A percentile compares a stretch with the other conserved stretches of the same genome.
These are phyloP conservation scores for Paradoxurus hermaphroditus DNA, from an alignment of 2,113 vertebrate species.

Conservation along the genomic window DNA sequence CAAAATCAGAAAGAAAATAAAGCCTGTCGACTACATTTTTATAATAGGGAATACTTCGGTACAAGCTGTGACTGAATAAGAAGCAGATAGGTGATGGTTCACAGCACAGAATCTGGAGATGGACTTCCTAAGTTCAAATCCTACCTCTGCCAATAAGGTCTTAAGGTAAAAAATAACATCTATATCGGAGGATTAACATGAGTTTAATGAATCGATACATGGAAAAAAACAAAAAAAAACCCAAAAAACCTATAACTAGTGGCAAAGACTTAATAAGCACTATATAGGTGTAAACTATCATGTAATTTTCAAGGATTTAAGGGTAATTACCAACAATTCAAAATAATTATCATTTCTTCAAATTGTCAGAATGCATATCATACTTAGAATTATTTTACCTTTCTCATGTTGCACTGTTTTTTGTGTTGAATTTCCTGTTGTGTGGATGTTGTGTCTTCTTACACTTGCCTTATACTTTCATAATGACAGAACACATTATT, in stretches of 20 bases:
- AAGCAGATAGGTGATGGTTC: background rate
- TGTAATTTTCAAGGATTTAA: background rate
- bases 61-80: background rate
- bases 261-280: background rate
- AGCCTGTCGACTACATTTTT: background rate
- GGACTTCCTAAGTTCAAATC: background rate
- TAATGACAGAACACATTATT: background rate
- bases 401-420: background rate
- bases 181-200: background rate
- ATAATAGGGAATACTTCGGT: background rate
- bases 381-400: background rate
- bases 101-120: background rate
- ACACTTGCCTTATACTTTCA: background rate
- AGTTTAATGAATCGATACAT: background rate
- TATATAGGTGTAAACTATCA: background rate
- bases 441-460: background rate
- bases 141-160: background rate
- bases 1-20: background rate
- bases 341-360: background rate
- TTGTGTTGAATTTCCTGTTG: background rate
- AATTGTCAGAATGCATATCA: background rate
- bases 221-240: background rate
- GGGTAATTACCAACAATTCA: background rate
- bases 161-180: background rate
- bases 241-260: background rate